Conservation (phyloP, 2,888 invertebrate species). For the Willowsia nigromaculata region DNA sequence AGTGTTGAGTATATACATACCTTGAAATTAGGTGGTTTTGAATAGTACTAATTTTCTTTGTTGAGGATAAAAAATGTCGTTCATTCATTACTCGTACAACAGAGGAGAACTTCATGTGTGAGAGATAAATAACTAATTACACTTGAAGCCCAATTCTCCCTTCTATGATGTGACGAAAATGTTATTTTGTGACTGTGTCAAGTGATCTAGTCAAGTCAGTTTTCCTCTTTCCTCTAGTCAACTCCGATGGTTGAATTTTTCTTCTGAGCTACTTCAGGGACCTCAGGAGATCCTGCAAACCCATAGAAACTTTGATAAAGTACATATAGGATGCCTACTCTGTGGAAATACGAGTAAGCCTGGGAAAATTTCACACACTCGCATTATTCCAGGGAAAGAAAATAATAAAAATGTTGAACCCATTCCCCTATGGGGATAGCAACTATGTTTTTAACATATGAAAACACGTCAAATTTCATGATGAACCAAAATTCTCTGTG, state of each 20-base stretch:
- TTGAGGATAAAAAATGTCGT: no score
- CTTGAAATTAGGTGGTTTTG: no score
- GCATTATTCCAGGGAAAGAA: not conserved
- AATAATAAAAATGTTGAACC: not conserved
- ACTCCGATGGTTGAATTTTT: not conserved
- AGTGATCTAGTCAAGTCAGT: conserved; percentile 1
- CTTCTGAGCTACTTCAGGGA: not conserved
- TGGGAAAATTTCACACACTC: not conserved
- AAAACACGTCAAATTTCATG: not conserved
- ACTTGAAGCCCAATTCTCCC: no score
- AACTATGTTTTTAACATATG: not conserved
- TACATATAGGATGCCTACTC: not conserved
- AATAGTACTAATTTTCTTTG: no score
- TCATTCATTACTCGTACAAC: no score
- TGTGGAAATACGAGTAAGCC: not conserved
- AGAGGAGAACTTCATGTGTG: no score
- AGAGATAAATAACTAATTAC: no score
- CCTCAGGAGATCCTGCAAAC: not conserved
- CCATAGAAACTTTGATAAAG: conserved; percentile 61
- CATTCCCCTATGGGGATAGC: not conserved
- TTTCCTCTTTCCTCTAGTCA: not conserved
- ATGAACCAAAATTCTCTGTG: conserved; percentile 51
- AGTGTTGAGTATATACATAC: no score
- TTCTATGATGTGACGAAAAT: no score
- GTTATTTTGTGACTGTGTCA: not conserved